Conservation (phyloP, 1,140 invertebrate species). For the Calycopis cecrops region DNA sequence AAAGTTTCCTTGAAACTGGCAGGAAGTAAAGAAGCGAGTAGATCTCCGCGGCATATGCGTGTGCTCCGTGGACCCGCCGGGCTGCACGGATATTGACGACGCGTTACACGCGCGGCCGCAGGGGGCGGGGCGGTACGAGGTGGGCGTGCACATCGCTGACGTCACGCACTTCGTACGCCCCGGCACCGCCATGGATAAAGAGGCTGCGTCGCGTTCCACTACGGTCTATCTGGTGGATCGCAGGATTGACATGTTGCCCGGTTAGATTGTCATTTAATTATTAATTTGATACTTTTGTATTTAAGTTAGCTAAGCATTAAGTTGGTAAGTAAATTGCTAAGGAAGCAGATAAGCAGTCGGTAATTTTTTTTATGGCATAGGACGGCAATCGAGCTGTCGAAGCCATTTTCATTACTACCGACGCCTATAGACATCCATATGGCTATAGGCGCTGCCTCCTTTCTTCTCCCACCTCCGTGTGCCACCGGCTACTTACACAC, state of each 20-base stretch:
- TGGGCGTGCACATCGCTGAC: constrained; percentile 97
- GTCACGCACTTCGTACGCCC: constrained; percentile 96
- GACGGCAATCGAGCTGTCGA: no score
- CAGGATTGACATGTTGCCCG: constrained; percentile 92
- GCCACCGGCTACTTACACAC: no score
- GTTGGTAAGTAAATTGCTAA: no score
- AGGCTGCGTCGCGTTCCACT: constrained; percentile 89
- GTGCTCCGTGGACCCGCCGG: constrained; percentile 98
- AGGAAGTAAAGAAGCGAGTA: constrained; percentile 87
- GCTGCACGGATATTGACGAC: constrained; percentile 99
- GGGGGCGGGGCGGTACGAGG: constrained; percentile 69
- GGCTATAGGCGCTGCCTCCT: no score
- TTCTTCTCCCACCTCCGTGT: no score
- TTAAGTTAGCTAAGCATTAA: no score
- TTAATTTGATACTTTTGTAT: constrained; percentile 5
- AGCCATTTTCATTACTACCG: no score
- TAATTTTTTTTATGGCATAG: no score
- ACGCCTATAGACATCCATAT: no score
- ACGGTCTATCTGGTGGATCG: constrained; percentile 94
- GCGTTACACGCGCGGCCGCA: constrained; percentile 92
- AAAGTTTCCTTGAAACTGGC: neutral
- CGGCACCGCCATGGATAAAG: constrained; percentile 89
- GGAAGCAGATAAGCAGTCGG: neutral
- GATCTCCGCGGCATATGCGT: constrained; percentile 91
- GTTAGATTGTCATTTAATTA: constrained; percentile 47